phyloP scores from a whole-genome alignment of 2,113 vertebrate species.

The Charadrius vociferus region DNA sequence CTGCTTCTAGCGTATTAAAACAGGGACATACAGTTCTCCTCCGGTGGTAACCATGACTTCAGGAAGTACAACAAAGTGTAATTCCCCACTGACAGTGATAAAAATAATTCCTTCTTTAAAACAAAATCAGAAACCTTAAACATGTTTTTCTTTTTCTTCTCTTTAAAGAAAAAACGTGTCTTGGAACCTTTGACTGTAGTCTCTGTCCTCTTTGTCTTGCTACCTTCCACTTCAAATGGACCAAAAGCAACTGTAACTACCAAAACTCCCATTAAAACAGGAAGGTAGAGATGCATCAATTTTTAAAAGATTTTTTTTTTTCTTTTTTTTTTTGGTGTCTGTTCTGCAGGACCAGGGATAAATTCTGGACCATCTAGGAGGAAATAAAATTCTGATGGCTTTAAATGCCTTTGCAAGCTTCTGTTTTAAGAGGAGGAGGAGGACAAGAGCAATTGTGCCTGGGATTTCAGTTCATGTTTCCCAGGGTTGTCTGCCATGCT shows the following conservation, averaged over 20 bases:
- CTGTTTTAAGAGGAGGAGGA: neutral
- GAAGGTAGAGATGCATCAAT: neutral
- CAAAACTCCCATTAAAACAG: neutral
- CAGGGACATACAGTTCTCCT: neutral
- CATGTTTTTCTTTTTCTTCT: neutral
- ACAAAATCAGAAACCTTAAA: neutral
- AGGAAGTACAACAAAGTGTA: neutral
- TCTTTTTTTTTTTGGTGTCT: neutral
- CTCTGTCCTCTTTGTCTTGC: neutral
- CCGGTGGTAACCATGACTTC: neutral
- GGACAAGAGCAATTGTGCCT: neutral
- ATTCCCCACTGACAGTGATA: neutral
- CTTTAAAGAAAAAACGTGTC: neutral
- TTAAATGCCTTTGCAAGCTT: neutral
- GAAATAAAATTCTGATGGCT: neutral
- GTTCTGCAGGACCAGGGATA: neutral
- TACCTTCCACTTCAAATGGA: neutral
- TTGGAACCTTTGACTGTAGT: neutral
- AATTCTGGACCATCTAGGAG: neutral
- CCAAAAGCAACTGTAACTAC: neutral
- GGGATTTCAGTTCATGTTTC: neutral
- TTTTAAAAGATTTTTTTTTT: neutral
- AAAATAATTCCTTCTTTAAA: neutral
- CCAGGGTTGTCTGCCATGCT: fast-evolving
- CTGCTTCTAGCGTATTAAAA: neutral